Evolutionary conservation across 1,140 invertebrate genomes (phyloP), one percentile per base, ranked within the genome.

Genomic region (Brachionus plicatilis): DNA sequence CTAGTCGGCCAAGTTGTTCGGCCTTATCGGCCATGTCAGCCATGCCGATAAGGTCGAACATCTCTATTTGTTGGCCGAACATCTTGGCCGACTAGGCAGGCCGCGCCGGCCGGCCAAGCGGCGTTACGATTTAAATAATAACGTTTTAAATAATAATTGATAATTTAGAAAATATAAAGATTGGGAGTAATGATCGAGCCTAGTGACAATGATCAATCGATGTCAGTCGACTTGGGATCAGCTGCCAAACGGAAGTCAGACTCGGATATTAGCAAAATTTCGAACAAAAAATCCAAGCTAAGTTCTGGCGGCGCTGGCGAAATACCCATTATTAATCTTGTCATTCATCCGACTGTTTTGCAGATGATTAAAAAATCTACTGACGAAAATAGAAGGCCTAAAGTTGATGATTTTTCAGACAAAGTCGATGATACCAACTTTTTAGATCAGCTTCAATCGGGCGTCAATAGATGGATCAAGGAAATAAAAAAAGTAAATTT

Each of bases 381-480:
- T 5, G 95, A 97, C 87, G 95, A 99, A 90, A 93, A 92, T 50
- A 92, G 94, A 45, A 97, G 96, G 90, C 95, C 97, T 0, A 97
- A 96, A 88, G 96, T 99, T 2, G 93, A 94, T 12, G 97, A 99
- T 90, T 98, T 99, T 91, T 89, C 88, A 7, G 88, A 91, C 84
- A 88, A 89, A 85, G 88, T 91, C 3, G 95, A 99, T 90, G 97
- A 99, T 91, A 96, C 96, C 0, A 94, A 94, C 68, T 99, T 99
- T 89, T 90, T 99, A 0, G 99, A 99, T 91, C 94, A 95, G 87
- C 91, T 99, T 11, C 96, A 99, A 88, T 95, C 95, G 91, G 96
- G 96, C 65, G 97, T 99, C 0, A 99, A 98, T 89, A 92, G 96
- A 85, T 99, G 98, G 98, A 99, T 99, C 85, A 94, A 96, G 88